Evolutionary conservation across 1,140 invertebrate species (phyloP).

Genomic region (Vanessa tameamea): DNA sequence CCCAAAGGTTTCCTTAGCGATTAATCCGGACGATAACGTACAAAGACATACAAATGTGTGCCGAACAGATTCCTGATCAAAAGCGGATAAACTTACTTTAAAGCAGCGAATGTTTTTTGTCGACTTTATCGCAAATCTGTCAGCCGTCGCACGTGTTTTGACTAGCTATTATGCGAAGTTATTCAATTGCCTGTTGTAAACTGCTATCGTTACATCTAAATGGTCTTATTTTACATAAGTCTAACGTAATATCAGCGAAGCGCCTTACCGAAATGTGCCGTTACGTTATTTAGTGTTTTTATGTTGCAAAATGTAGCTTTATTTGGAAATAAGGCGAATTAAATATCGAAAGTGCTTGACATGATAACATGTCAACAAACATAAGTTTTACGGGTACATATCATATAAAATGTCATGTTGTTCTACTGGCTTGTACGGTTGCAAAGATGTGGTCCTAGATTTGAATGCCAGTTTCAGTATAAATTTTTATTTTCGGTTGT

Average conservation of each 20-base stretch:
- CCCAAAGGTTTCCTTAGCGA: conserved; percentile 66
- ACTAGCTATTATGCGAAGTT: conserved; percentile 49
- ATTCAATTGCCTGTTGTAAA: conserved; percentile 35
- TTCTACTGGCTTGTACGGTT: too few relatives aligned
- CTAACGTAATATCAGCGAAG: conserved; percentile 31
- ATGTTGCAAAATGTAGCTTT: conserved; percentile 13
- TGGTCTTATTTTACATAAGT: conserved; percentile 36
- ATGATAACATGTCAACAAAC: too few relatives aligned
- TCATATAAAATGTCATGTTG: too few relatives aligned
- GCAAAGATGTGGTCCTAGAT: too few relatives aligned
- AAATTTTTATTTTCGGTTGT: too few relatives aligned
- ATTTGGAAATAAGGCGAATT: conserved; percentile 15
- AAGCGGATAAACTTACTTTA: conserved; percentile 72
- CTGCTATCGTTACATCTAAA: conserved; percentile 31
- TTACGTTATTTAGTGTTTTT: conserved; percentile 22
- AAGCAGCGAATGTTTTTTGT: conserved; percentile 65
- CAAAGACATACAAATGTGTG: conserved; percentile 74
- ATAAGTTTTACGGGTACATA: too few relatives aligned
- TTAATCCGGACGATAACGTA: conserved; percentile 74
- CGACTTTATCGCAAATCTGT: conserved; percentile 62
- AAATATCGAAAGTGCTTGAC: not conserved
- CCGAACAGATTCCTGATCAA: conserved; percentile 73
- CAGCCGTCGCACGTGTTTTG: conserved; percentile 71
- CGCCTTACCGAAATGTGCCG: conserved; percentile 22
- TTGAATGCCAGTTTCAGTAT: too few relatives aligned